Evolutionary conservation across 2,113 vertebrate genomes (phyloP).

Genomic region (Rhinoderma darwinii): DNA sequence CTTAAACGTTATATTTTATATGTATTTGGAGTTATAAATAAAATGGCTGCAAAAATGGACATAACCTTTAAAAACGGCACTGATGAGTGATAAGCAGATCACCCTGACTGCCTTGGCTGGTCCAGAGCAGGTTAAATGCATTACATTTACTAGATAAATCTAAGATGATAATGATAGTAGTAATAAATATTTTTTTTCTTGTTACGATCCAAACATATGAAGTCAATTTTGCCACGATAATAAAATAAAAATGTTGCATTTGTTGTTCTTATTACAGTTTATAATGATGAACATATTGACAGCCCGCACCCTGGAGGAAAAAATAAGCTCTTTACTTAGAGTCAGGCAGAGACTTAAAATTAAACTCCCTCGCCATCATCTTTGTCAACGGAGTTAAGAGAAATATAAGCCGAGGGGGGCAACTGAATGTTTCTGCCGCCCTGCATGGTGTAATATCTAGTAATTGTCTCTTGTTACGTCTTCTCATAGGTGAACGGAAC

Average conservation of each 20-base stretch:
- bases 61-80: too few species aligned
- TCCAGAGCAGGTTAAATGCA: not conserved
- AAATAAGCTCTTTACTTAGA: not conserved
- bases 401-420: not conserved
- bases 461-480: not conserved
- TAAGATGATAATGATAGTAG: not conserved
- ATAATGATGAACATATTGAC: not conserved
- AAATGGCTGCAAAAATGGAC: too few species aligned
- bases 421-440: not conserved
- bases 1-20: too few species aligned
- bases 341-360: not conserved
- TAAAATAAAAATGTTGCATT: too few species aligned
- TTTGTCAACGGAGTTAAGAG: not conserved
- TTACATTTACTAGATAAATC: not conserved
- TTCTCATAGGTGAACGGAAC: not conserved
- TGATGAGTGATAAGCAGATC: too few species aligned
- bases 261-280: not conserved
- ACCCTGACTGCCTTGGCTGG: too few species aligned
- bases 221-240: not conserved
- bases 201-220: not conserved
- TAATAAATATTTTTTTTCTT: not conserved
- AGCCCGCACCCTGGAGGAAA: not conserved
- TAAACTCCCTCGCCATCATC: not conserved
- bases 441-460: not conserved
- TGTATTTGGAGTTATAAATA: too few species aligned